Evolutionary conservation across 1,140 invertebrate genomes (phyloP).

Genomic region (Drosophila ananassae): DNA sequence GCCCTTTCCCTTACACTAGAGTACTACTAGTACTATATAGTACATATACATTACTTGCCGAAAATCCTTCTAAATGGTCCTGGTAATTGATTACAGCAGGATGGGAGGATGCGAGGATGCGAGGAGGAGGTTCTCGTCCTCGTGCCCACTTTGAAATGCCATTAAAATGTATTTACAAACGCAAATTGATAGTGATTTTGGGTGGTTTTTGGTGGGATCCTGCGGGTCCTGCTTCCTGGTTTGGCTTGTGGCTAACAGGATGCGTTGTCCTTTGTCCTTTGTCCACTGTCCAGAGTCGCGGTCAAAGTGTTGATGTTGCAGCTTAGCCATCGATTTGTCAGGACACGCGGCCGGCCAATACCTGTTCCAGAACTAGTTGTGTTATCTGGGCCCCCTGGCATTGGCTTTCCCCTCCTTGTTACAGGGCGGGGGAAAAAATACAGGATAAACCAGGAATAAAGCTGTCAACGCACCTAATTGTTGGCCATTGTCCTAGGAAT

Average conservation of each 20-base stretch:
- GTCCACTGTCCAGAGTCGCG: too few relatives aligned
- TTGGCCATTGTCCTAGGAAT: conserved; percentile 2
- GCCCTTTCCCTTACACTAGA: conserved; percentile 6
- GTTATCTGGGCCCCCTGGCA: neutral
- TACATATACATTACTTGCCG: conserved; percentile 10
- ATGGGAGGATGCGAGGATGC: neutral
- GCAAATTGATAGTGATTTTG: conserved; percentile 81
- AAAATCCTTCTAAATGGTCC: conserved; percentile 57
- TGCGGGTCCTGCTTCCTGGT: conserved; percentile 3
- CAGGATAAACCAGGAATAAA: neutral
- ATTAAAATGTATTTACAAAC: conserved; percentile 83
- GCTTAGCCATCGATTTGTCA: conserved; percentile 64
- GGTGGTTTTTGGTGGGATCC: conserved; percentile 30
- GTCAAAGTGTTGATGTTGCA: conserved; percentile 66
- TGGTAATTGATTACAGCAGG: conserved; percentile 69
- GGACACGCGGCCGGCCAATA: conserved; percentile 3
- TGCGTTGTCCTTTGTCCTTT: neutral
- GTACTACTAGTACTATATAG: neutral
- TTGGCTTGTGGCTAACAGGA: neutral
- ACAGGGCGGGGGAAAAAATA: too few relatives aligned
- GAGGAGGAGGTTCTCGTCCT: conserved; percentile 28
- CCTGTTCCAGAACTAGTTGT: neutral
- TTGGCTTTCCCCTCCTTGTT: too few relatives aligned
- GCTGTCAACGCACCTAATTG: neutral
- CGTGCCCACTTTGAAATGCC: conserved; percentile 76